A percentile compares a stretch with the other conserved stretches of the same genome.
Conservation (phyloP, 2,888 invertebrate species). For the Mechanitis messenoides region DNA sequence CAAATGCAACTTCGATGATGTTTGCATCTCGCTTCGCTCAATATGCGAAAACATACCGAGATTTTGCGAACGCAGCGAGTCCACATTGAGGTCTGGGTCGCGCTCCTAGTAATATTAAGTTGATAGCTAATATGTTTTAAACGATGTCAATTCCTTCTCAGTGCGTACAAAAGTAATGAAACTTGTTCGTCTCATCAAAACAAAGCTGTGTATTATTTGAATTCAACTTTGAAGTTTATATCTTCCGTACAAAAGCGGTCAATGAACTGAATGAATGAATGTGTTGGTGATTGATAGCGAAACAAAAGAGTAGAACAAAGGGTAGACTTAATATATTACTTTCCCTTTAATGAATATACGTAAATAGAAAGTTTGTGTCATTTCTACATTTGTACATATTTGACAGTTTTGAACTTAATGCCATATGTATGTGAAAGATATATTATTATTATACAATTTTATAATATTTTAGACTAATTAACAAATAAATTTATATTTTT, state of each 20-base stretch:
- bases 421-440: background rate
- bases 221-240: conserved; percentile 30
- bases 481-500: too few relatives aligned
- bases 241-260: conserved; percentile 29
- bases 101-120: conserved; percentile 7
- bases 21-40: too few relatives aligned
- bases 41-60: too few relatives aligned
- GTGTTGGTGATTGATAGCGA: conserved; percentile 28
- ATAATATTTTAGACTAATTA: too few relatives aligned
- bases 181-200: conserved; percentile 24
- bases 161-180: too few relatives aligned
- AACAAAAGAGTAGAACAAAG: conserved; percentile 33
- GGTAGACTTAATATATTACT: conserved; percentile 19
- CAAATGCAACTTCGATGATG: too few relatives aligned
- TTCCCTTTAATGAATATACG: conserved; percentile 26
- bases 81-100: too few relatives aligned
- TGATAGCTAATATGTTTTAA: conserved; percentile 19
- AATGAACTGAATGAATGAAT: conserved; percentile 20
- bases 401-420: conserved; percentile 14
- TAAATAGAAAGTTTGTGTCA: conserved; percentile 19
- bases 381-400: conserved; percentile 14
- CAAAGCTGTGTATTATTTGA: conserved; percentile 32
- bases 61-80: too few relatives aligned
- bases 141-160: too few relatives aligned
- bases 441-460: background rate